Percentiles rank a stretch among this genome's conserved stretches.
Conservation (phyloP, 1,140 invertebrate species). For the Zaprionus vittiger region DNA sequence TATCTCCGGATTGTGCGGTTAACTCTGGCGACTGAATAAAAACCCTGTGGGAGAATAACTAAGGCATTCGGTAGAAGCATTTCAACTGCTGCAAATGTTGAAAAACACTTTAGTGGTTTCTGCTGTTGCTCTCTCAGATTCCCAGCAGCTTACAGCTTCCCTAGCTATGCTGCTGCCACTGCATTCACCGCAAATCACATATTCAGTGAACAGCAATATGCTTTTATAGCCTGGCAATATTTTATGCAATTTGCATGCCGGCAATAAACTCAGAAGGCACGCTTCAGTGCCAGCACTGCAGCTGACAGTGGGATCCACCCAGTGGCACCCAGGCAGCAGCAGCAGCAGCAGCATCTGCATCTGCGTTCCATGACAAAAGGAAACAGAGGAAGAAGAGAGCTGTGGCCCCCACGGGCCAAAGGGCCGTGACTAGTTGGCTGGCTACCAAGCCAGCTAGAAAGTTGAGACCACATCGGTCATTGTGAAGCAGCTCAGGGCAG, state of each 20-base stretch:
- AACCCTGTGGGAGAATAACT: slow-evolving; percentile 1
- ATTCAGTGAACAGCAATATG: slow-evolving; percentile 80
- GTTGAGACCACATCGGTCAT: slow-evolving; percentile 70
- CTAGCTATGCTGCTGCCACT: not conserved
- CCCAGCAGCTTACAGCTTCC: not conserved
- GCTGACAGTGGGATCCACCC: slow-evolving; percentile 24
- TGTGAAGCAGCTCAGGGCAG: slow-evolving; percentile 18
- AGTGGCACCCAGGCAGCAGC: slow-evolving; percentile 18
- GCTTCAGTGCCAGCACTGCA: slow-evolving; percentile 35
- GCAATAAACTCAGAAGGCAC: slow-evolving; percentile 47
- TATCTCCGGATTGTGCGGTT: not conserved
- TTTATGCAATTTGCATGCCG: slow-evolving; percentile 78
- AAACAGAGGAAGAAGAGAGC: slow-evolving; percentile 12
- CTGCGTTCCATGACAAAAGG: slow-evolving; percentile 20
- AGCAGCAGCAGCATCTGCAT: not conserved
- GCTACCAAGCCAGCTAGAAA: slow-evolving; percentile 44
- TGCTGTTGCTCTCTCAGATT: not conserved
- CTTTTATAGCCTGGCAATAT: slow-evolving; percentile 73
- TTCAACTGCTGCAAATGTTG: slow-evolving; percentile 4
- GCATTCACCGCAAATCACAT: slow-evolving; percentile 59
- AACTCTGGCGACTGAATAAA: not conserved
- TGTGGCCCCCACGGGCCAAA: slow-evolving; percentile 21
- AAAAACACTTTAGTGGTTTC: slow-evolving; percentile 37
- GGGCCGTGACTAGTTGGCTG: slow-evolving; percentile 12
- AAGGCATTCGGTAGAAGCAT: not conserved